phyloP scores from a whole-genome alignment of 1,140 invertebrate genomes.

The Trachelipus rathkii region DNA sequence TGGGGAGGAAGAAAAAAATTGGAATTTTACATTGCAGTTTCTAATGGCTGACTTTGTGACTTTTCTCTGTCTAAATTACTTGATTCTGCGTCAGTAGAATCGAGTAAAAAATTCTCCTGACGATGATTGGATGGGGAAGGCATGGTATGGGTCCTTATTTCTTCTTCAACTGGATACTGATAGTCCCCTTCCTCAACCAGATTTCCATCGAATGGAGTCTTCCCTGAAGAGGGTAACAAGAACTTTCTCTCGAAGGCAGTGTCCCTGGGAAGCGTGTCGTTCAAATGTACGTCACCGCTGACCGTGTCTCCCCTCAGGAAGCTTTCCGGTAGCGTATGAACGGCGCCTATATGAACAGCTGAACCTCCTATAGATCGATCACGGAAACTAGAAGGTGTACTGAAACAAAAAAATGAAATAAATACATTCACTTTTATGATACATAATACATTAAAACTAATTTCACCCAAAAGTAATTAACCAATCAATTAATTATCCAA shows the following conservation, averaged over 20 bases:
- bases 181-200: neutral
- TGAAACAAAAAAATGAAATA: slow-evolving; percentile 14
- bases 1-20: neutral
- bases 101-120: slow-evolving; percentile 25
- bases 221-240: neutral
- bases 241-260: neutral
- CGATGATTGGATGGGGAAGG: slow-evolving; percentile 24
- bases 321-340: neutral
- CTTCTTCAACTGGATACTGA: neutral
- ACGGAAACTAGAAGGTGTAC: slow-evolving; percentile 22
- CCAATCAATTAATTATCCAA: too few species aligned
- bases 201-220: neutral
- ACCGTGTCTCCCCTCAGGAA: neutral
- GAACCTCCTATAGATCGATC: slow-evolving; percentile 9
- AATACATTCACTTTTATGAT: neutral
- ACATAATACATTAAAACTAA: too few species aligned
- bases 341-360: neutral
- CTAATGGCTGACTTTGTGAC: slow-evolving; percentile 36
- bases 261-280: slow-evolving; percentile 33
- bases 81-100: neutral
- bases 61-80: slow-evolving; percentile 16
- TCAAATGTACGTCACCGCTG: slow-evolving; percentile 27
- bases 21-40: slow-evolving; percentile 34
- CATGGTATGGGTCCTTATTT: too few species aligned
- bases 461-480: too few species aligned